phyloP scores from a whole-genome alignment of 2,888 invertebrate genomes.

The Andrena fulva region DNA sequence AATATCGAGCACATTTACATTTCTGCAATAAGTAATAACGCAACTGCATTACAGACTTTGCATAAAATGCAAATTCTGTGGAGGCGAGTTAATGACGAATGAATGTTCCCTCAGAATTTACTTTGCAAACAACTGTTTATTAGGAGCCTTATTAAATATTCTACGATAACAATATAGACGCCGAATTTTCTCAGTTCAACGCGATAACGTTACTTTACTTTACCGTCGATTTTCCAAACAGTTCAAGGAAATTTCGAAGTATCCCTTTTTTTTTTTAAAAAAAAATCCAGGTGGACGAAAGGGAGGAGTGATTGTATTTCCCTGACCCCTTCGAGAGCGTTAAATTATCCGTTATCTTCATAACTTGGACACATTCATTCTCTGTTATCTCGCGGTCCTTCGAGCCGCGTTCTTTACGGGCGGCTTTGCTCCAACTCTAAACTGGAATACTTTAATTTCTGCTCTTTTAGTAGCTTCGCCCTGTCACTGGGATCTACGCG shows the following conservation, averaged over 20 bases:
- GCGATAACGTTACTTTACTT: neutral
- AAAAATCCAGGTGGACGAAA: slow-evolving; percentile 5
- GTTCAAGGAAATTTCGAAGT: neutral
- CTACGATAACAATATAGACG: neutral
- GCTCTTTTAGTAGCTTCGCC: slow-evolving; percentile 6
- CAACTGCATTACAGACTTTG: neutral
- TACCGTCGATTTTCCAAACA: neutral
- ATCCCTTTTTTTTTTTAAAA: neutral
- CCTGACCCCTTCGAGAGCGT: slow-evolving; percentile 11
- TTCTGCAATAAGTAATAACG: neutral
- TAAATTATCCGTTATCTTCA: slow-evolving; percentile 57
- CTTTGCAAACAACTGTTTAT: neutral
- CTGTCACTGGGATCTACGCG: neutral
- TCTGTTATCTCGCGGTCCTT: slow-evolving; percentile 44
- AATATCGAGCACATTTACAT: neutral
- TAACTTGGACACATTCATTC: slow-evolving; percentile 51
- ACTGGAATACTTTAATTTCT: slow-evolving; percentile 51
- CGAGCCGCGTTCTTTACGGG: slow-evolving; percentile 56
- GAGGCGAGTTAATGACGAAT: neutral
- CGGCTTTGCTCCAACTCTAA: slow-evolving; percentile 44
- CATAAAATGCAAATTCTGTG: neutral
- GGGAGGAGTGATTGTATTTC: slow-evolving; percentile 37
- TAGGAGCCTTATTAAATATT: no score
- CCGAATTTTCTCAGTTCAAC: neutral
- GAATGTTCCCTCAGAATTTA: neutral